Evolutionary conservation across 2,797 vertebrate species (phyloP), one percentile per base, ranked within the genome.

Genomic region (Apogon talboti): DNA sequence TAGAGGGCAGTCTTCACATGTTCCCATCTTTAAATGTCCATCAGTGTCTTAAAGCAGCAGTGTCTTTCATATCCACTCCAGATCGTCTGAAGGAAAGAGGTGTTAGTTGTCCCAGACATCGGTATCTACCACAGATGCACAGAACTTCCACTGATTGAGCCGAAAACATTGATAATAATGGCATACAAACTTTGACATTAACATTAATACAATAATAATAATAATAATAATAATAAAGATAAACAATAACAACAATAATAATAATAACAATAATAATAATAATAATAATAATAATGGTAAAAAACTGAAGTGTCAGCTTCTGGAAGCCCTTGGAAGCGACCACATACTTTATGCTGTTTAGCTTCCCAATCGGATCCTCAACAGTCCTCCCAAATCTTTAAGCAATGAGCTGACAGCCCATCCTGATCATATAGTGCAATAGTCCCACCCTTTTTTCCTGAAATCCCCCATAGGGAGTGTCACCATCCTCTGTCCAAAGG

Each of bases 341-440:
- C 74, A 70, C 71, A 68, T 80, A 66, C 70, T 83, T 78, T 66
- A 58, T 57, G 79, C 76, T 43, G 72, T 65, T 83, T 52, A 66
- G 83, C 82, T 74, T 89, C 79, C 80, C 76, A 49, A 69, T 69
- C 54, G 65, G 55, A 74, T 79, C 74, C 56, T 71, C 21, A 30
- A 62, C 66, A 71, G 76, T 71, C 79, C 69, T 58, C 60, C 77
- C 57, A 13, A 54, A 58, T 54, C 30, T 56, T 73, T 50, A 71
- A 74, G 75, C 72, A 75, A 75, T 55, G 71, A 87, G 80, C 81
- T 63, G 52, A 58, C 38, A 50, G 80, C 75, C 81, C 74, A 61
- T 82, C 86, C 85, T 83, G 87, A 84, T 91, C 83, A 35, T 82
- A 84, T 86, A 90, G 91, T 90, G 91, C 89, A 91, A 91, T 68